Conservation (phyloP, 2,888 invertebrate genomes). For the Tricholauxania praeusta region DNA sequence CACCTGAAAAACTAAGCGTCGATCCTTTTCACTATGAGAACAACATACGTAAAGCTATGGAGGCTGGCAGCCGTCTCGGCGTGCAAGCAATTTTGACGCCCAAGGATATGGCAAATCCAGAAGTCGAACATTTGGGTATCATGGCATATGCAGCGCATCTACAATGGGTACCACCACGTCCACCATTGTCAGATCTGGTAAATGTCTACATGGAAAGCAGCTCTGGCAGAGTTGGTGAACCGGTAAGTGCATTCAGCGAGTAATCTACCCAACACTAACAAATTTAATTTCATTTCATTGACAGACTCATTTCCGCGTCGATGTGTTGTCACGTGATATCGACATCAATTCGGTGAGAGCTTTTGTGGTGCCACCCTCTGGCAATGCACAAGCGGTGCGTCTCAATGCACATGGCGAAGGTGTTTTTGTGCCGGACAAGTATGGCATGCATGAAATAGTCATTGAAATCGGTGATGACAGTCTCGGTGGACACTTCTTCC, state of each 20-base stretch:
- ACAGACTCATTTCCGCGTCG: slow-evolving; percentile 84
- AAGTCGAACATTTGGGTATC: slow-evolving; percentile 95
- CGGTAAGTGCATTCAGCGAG: slow-evolving; percentile 71
- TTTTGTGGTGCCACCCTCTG: slow-evolving; percentile 83
- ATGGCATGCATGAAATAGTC: slow-evolving; percentile 90
- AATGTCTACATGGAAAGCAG: slow-evolving; percentile 85
- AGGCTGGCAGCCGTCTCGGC: slow-evolving; percentile 78
- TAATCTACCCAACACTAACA: neutral
- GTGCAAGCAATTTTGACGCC: slow-evolving; percentile 92
- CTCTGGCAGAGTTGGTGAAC: slow-evolving; percentile 87
- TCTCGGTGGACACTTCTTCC: slow-evolving; percentile 79
- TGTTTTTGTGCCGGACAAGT: slow-evolving; percentile 87
- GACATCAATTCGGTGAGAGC: slow-evolving; percentile 80
- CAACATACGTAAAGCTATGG: slow-evolving; percentile 82
- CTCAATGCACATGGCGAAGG: slow-evolving; percentile 82
- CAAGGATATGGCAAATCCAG: slow-evolving; percentile 93
- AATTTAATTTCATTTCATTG: slow-evolving; percentile 29
- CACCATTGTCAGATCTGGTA: slow-evolving; percentile 85
- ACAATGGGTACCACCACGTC: slow-evolving; percentile 88
- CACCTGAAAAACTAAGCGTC: slow-evolving; percentile 81
- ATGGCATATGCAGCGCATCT: slow-evolving; percentile 97
- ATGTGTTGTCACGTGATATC: slow-evolving; percentile 77
- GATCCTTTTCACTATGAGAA: slow-evolving; percentile 86
- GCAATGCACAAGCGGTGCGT: slow-evolving; percentile 74
- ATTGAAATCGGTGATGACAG: slow-evolving; percentile 75